Evolutionary conservation across 2,888 invertebrate species (phyloP), one percentile per base, ranked within the genome.

Genomic region (Osmoderma eremita): DNA sequence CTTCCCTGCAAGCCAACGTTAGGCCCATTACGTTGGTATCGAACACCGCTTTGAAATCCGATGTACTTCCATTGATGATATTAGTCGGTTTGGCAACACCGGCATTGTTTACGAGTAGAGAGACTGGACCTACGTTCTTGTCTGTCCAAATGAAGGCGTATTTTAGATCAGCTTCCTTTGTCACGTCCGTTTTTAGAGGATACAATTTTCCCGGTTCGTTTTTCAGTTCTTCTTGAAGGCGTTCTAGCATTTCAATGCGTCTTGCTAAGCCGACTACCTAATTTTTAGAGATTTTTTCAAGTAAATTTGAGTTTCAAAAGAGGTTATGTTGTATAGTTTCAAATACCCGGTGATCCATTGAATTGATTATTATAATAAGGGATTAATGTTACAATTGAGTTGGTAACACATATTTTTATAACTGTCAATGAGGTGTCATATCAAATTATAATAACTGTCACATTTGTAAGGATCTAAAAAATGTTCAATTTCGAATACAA

Each of bases 91-190:
- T 42, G 1, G 51, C 42, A 13, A 67, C 38, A 5, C 69, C 71
- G 2, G 71, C 71, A 38, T 70, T 71, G 63, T 68, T 71, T 20
- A 71, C 65, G 12, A 71, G 58, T n/a, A 71, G 56, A 13, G 69
- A 61, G 42, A 71, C 36, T 12, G 69, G 67, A 10, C 71, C 68
- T 13, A 71, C 22, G n/a, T 71, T 67, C 3, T 39, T 38, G 10
- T 65, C 63, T 2, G 66, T 49, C 71, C 71, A 71, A 12, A 61
- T 38, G 39, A 71, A 68, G 1, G 68, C 65, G 30, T 62, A 36
- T 45, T 68, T 56, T 22, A 70, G 56, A 30, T 71, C 68, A 13
- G 48, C 64, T 45, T 68, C 69, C 8, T 67, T 69, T 1, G 67
- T 67, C 42, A 71, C 54, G 42, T 71, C 71, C 5, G 65, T 65